Conservation (phyloP, 2,888 invertebrate genomes). For the Apamea anceps region DNA sequence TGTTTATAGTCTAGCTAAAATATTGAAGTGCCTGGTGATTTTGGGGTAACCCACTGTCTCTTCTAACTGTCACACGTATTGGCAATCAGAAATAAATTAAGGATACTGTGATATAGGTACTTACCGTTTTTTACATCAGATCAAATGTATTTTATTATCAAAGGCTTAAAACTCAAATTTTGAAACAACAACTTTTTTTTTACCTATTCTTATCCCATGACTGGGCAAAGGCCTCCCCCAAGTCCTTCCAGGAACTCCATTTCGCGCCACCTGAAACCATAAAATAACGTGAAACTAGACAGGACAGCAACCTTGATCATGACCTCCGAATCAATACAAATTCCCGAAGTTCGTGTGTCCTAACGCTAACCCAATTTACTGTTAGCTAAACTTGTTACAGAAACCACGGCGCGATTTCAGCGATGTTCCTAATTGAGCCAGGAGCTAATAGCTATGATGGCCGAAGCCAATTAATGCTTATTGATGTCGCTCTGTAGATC, state of each 20-base stretch:
- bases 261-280: neutral
- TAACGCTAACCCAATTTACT: conserved; percentile 65
- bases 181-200: neutral
- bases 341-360: conserved; percentile 59
- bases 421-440: conserved; percentile 86
- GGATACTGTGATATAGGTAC: neutral
- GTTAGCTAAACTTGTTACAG: conserved; percentile 64
- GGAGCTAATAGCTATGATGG: conserved; percentile 85
- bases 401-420: conserved; percentile 62
- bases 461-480: conserved; percentile 87
- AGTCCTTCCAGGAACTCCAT: neutral
- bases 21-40: neutral
- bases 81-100: neutral
- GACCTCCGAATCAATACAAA: conserved; percentile 53
- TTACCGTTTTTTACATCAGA: neutral
- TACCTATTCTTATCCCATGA: neutral
- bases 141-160: conserved; percentile 5
- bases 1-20: neutral
- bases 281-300: neutral
- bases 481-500: conserved; percentile 87
- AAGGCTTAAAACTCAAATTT: neutral
- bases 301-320: conserved; percentile 40
- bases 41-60: neutral
- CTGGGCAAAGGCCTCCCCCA: neutral
- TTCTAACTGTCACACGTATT: neutral